Evolutionary conservation across 2,888 invertebrate genomes (phyloP).

Genomic region (Sarcophaga rosellei): DNA sequence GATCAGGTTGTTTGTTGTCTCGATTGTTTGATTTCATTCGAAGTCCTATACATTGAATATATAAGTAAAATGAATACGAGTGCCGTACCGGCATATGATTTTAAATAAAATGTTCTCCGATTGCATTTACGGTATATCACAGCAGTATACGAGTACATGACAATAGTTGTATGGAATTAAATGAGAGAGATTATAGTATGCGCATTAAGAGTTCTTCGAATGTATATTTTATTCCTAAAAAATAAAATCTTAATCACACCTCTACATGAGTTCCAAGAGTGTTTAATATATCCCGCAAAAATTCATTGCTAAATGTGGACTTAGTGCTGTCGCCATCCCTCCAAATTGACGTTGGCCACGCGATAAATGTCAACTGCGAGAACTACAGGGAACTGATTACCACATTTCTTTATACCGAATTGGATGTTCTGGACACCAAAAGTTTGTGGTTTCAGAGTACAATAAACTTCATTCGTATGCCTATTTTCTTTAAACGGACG

Average conservation of each 20-base stretch:
- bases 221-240: conserved; percentile 53
- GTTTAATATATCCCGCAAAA: too few relatives aligned
- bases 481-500: too few relatives aligned
- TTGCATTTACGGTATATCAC: neutral
- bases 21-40: neutral
- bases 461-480: too few relatives aligned
- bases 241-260: neutral
- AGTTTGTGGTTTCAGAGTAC: too few relatives aligned
- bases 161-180: conserved; percentile 51
- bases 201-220: neutral
- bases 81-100: neutral
- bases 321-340: too few relatives aligned
- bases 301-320: too few relatives aligned
- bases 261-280: too few relatives aligned
- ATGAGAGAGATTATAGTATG: neutral
- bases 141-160: conserved; percentile 52
- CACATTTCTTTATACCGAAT: too few relatives aligned
- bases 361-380: too few relatives aligned
- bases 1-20: conserved; percentile 56
- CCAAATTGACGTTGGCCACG: too few relatives aligned
- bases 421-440: too few relatives aligned
- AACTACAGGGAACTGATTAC: too few relatives aligned
- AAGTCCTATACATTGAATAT: neutral
- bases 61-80: neutral
- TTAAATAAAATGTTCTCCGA: neutral